These are phyloP conservation scores for Nomada flava DNA, from an alignment of 2,888 invertebrate species.

Conservation along the genomic window DNA sequence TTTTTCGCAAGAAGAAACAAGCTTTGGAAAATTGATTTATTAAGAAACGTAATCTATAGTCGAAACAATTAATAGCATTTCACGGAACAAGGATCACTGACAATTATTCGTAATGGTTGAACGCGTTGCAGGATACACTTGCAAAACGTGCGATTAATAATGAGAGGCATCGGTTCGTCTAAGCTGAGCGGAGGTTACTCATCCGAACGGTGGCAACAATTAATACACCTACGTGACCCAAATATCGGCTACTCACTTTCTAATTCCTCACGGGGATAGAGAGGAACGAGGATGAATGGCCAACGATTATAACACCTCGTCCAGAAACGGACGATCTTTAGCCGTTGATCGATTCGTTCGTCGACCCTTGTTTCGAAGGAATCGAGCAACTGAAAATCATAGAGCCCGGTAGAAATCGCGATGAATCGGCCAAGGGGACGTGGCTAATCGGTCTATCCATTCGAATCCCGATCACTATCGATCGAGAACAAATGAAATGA, in stretches of 20 bases:
- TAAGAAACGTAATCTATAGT: neutral
- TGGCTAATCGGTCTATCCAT: neutral
- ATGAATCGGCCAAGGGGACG: slow-evolving; percentile 30
- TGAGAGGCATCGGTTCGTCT: slow-evolving; percentile 6
- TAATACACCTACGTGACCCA: slow-evolving; percentile 67
- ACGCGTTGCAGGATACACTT: slow-evolving; percentile 14
- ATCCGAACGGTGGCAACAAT: slow-evolving; percentile 49
- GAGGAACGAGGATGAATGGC: slow-evolving; percentile 56
- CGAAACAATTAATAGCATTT: neutral
- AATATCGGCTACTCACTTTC: slow-evolving; percentile 74
- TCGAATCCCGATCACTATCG: neutral
- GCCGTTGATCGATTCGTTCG: slow-evolving; percentile 47
- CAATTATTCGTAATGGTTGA: slow-evolving; percentile 17
- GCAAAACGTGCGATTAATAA: slow-evolving; percentile 46
- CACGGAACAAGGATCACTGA: neutral
- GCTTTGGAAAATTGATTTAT: neutral
- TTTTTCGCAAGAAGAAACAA: no score
- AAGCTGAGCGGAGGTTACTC: slow-evolving; percentile 10
- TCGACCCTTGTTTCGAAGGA: slow-evolving; percentile 55
- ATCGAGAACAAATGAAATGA: neutral
- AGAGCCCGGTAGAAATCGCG: slow-evolving; percentile 23
- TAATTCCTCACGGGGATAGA: slow-evolving; percentile 61
- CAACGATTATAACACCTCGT: slow-evolving; percentile 67
- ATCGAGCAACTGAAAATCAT: slow-evolving; percentile 35
- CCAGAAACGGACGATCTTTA: slow-evolving; percentile 51